These are phyloP conservation scores for Crotalus horridus DNA, from an alignment of 2,113 vertebrate species.

Conservation along the genomic window DNA sequence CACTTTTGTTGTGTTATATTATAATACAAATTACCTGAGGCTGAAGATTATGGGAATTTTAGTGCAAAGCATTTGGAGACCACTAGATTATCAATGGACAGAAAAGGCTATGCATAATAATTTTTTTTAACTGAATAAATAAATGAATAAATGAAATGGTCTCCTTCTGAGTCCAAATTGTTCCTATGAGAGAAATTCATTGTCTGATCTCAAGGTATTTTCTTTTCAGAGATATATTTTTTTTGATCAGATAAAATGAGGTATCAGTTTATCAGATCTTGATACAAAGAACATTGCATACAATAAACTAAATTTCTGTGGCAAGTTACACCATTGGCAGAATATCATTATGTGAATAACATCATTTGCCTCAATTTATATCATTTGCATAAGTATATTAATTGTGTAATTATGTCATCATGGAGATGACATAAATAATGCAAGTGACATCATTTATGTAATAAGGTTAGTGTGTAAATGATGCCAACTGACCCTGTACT, in stretches of 20 bases:
- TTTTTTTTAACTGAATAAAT: not conserved
- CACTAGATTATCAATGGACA: not conserved
- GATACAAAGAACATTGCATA: not conserved
- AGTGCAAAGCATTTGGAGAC: not conserved
- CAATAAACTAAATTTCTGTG: not conserved
- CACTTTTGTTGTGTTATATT: not conserved
- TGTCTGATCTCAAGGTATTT: not conserved
- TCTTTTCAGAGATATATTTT: constrained; percentile 1
- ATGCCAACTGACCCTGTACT: not conserved
- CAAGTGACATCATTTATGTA: not conserved
- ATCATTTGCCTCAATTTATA: not conserved
- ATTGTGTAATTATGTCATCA: not conserved
- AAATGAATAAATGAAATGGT: not conserved
- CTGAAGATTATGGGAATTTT: not conserved
- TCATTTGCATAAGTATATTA: not conserved
- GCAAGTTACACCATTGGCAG: not conserved
- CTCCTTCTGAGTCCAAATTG: not conserved
- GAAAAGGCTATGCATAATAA: not conserved
- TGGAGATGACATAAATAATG: not conserved
- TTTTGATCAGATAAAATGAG: not conserved
- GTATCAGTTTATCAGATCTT: not conserved
- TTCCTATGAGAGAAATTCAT: not conserved
- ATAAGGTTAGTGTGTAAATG: not conserved
- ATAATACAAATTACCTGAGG: not conserved
- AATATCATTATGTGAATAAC: not conserved